Evolutionary conservation across 1,140 invertebrate genomes (phyloP).

Genomic region (Megalopta genalis): DNA sequence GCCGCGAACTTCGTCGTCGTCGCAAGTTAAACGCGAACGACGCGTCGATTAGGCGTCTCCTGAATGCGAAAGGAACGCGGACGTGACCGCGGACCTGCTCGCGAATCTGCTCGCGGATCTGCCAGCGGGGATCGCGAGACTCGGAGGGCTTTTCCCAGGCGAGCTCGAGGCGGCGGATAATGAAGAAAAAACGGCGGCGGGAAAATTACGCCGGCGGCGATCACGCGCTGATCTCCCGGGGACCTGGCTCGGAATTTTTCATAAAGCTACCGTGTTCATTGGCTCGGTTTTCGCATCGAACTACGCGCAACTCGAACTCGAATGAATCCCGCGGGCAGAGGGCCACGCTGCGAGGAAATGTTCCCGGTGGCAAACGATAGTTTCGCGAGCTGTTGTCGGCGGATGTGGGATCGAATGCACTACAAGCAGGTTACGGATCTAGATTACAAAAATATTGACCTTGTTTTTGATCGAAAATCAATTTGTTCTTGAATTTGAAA

Average conservation of each 20-base stretch:
- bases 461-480: too few relatives aligned
- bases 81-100: too few relatives aligned
- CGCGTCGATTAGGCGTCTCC: neutral
- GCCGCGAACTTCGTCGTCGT: neutral
- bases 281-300: constrained; percentile 6
- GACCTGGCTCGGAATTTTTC: constrained; percentile 5
- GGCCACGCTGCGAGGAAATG: neutral
- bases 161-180: neutral
- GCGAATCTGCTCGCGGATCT: too few relatives aligned
- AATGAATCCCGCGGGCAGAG: neutral
- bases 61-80: neutral
- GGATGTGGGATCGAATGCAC: too few relatives aligned
- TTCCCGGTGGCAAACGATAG: neutral
- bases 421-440: too few relatives aligned
- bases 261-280: constrained; percentile 7
- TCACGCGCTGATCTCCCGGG: neutral
- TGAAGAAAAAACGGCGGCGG: too few relatives aligned
- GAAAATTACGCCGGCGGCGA: neutral
- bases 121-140: too few relatives aligned
- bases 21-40: neutral
- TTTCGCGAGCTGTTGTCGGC: constrained; percentile 1
- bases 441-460: too few relatives aligned
- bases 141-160: too few relatives aligned
- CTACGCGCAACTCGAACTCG: neutral
- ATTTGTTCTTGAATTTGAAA: too few relatives aligned